phyloP scores from a whole-genome alignment of 2,113 vertebrate species.

The Holacanthus passer region DNA sequence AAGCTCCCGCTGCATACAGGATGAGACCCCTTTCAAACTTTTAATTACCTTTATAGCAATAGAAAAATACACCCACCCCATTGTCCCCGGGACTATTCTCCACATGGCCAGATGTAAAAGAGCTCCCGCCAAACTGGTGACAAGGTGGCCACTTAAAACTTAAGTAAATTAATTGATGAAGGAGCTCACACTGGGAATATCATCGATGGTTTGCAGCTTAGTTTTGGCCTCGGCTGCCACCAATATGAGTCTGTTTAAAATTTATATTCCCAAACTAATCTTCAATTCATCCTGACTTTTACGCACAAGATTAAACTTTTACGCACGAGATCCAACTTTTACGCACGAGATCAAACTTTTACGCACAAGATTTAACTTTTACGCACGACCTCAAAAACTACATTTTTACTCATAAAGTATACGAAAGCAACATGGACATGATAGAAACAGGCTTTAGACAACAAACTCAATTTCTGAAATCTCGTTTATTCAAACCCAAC shows the following conservation, averaged over 20 bases:
- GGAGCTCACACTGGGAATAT: not conserved
- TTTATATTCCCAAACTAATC: not conserved
- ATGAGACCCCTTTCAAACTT: slow-evolving; percentile 90
- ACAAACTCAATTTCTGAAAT: slow-evolving; percentile 57
- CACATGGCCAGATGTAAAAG: slow-evolving; percentile 61
- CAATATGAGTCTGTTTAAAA: not conserved
- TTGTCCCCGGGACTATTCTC: slow-evolving; percentile 71
- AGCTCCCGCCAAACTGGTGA: slow-evolving; percentile 74
- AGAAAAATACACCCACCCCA: slow-evolving; percentile 80
- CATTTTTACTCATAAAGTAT: not conserved
- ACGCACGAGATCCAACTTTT: slow-evolving; percentile 28
- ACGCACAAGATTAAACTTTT: slow-evolving; percentile 15
- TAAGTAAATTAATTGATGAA: slow-evolving; percentile 5
- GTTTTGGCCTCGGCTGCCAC: not conserved
- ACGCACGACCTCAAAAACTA: not conserved
- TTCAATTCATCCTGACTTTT: slow-evolving; percentile 12
- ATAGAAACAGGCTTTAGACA: slow-evolving; percentile 46
- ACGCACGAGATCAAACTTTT: too few species aligned
- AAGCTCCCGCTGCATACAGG: slow-evolving; percentile 92
- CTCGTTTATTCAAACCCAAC: slow-evolving; percentile 82
- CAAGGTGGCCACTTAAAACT: slow-evolving; percentile 54
- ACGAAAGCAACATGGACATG: not conserved
- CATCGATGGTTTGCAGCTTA: not conserved
- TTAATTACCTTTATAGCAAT: slow-evolving; percentile 91
- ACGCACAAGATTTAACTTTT: slow-evolving; percentile 18